Base-by-base conservation (phyloP, 2,797 vertebrate genomes). In the Simalia tracyae region DNA sequence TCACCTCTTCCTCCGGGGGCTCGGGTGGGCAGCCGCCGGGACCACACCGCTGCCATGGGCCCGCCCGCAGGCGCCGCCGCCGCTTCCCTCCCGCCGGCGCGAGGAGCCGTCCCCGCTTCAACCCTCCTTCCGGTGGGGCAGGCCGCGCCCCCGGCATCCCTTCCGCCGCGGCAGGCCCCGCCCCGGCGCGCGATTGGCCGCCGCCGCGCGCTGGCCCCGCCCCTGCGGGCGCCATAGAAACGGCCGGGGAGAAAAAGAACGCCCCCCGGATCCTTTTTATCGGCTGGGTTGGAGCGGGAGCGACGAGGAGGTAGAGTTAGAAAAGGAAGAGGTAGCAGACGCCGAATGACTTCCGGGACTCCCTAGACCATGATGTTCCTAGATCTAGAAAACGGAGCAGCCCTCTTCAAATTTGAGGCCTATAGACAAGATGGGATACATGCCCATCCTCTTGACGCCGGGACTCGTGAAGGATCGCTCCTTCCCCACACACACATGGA, bases 281-380 rank as follows among this genome's bases (percentile, higher is more conserved):
- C 36, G 8, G 9, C 66, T 66, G 2, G 4, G 28, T 0, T 66
- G 31, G 28, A 66, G 64, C 31, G 6, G 17, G 31, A 3, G 0
- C 1, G 0, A 24, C 46, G 19, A 81, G 72, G 9, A 72, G 36
- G 8, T 0, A 0, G 14, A n/a, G 5, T 19, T 8, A 19, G 50
- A 7, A 54, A 54, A 54, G 6, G 6, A 54, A 54, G 50, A 8
- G 8, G 8, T 4, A 9, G 50, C 50, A 46, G 22, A 46, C 36
- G 19, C 19, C 36, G 36, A 36, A 36, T 4, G 2, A 5, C 72
- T 81, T 81, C 72, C 36, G 72, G 72, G 72, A 11, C 4, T 9
- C 3, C 3, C 0, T 0, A 0, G 0, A 2, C 8, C 19, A 10
- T 0, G 42, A 42, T 0, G 3, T 46, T 36, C 19, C 4, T 81